Evolutionary conservation across 2,888 invertebrate species (phyloP).

Genomic region (Tridacna crocea): DNA sequence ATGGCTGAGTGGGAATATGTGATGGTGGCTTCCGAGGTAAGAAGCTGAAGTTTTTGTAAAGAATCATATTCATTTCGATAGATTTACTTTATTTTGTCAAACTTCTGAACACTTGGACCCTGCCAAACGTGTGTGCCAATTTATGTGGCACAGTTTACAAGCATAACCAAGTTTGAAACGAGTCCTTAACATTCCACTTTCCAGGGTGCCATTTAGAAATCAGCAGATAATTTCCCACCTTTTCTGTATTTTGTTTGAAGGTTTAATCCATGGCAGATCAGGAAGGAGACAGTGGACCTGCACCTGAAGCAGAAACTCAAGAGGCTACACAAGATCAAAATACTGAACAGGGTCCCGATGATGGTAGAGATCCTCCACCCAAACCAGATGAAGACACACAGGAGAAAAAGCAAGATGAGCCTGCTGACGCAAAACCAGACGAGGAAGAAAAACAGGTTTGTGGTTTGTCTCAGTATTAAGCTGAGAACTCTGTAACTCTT

Average conservation of each 20-base stretch:
- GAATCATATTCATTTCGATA: too few relatives aligned
- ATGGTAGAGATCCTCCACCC: constrained; percentile 58
- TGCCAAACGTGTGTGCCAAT: too few relatives aligned
- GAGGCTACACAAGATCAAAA: constrained; percentile 38
- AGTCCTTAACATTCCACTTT: too few relatives aligned
- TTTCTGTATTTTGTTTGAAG: neutral
- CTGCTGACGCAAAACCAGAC: neutral
- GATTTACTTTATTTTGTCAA: too few relatives aligned
- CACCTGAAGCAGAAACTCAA: constrained; percentile 24
- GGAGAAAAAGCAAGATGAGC: neutral
- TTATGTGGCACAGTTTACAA: too few relatives aligned
- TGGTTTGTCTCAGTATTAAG: neutral
- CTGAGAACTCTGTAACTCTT: too few relatives aligned
- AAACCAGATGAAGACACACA: constrained; percentile 41
- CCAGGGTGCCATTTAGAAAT: too few relatives aligned
- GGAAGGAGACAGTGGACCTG: constrained; percentile 23
- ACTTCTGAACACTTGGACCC: too few relatives aligned
- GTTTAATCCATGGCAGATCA: constrained; percentile 36
- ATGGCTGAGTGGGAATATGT: constrained; percentile 67
- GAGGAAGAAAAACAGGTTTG: neutral
- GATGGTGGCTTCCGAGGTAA: neutral
- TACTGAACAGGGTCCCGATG: constrained; percentile 52
- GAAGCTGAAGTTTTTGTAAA: neutral
- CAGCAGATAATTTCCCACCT: too few relatives aligned
- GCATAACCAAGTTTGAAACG: too few relatives aligned